These are phyloP conservation scores for Drosophila pachea DNA, from an alignment of 1,140 invertebrate species.

Conservation along the genomic window DNA sequence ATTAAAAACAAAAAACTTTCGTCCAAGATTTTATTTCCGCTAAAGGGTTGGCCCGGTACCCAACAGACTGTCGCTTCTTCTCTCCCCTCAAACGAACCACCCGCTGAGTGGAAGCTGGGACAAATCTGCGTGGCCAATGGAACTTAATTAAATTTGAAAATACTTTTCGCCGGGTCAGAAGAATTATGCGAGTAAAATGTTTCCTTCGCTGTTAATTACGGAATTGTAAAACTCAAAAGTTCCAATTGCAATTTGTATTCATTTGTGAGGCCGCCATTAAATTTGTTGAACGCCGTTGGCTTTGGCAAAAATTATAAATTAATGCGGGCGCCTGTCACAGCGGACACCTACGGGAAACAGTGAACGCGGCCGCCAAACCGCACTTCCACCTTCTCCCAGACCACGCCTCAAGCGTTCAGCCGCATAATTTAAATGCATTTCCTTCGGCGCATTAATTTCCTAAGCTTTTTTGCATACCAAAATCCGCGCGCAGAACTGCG, in stretches of 20 bases:
- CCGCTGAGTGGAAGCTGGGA: conserved; percentile 29
- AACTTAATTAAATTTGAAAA: conserved; percentile 74
- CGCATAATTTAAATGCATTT: conserved; percentile 77
- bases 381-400: background rate
- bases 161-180: conserved; percentile 52
- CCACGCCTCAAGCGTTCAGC: conserved; percentile 26
- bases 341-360: conserved; percentile 52
- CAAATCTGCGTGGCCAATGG: conserved; percentile 73
- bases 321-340: conserved; percentile 66
- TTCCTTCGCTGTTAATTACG: conserved; percentile 62
- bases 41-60: conserved; percentile 50
- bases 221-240: conserved; percentile 72
- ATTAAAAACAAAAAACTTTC: conserved; percentile 72
- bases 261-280: conserved; percentile 67
- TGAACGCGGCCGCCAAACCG: background rate
- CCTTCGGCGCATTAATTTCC: conserved; percentile 75
- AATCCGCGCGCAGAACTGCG: conserved; percentile 69
- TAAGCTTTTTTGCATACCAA: conserved; percentile 73
- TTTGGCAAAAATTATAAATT: conserved; percentile 64
- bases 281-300: conserved; percentile 47
- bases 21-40: conserved; percentile 51
- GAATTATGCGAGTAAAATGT: conserved; percentile 73
- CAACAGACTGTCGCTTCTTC: background rate
- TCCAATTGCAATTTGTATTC: conserved; percentile 76
- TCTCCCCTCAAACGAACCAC: conserved; percentile 4